These are phyloP conservation scores for Pterois miles DNA, from an alignment of 2,797 vertebrate species.

Conservation along the genomic window DNA sequence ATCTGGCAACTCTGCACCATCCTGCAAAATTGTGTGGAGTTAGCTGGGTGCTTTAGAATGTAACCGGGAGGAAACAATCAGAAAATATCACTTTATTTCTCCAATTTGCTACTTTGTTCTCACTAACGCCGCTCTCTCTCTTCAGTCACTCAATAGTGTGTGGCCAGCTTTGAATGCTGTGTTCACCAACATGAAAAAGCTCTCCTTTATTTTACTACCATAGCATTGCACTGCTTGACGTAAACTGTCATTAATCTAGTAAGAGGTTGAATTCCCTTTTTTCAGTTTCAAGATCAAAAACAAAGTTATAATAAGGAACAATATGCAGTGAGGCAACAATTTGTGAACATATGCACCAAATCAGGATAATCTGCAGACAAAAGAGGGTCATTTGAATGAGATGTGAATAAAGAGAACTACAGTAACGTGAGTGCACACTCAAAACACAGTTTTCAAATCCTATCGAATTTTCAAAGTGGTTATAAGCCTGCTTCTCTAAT, in stretches of 20 bases:
- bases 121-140: too few relatives aligned
- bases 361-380: slow-evolving; percentile 13
- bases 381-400: background rate
- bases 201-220: too few relatives aligned
- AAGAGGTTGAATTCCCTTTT: background rate
- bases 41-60: too few relatives aligned
- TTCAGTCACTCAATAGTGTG: too few relatives aligned
- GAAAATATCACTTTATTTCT: too few relatives aligned
- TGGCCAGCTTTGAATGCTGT: too few relatives aligned
- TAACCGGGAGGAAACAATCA: too few relatives aligned
- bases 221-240: too few relatives aligned
- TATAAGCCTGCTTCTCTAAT: slow-evolving; percentile 19
- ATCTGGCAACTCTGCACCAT: too few relatives aligned
- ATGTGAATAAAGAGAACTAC: slow-evolving; percentile 7
- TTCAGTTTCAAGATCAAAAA: background rate
- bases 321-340: background rate
- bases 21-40: too few relatives aligned
- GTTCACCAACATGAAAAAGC: too few relatives aligned
- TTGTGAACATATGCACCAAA: background rate
- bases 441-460: slow-evolving; percentile 30
- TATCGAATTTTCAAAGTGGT: slow-evolving; percentile 23
- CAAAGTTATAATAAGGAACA: background rate
- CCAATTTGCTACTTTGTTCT: too few relatives aligned
- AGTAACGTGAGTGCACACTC: slow-evolving; percentile 3
- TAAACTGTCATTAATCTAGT: background rate